These are phyloP conservation scores for Varanus salvator DNA, from an alignment of 2,113 vertebrate genomes.

Conservation along the genomic window DNA sequence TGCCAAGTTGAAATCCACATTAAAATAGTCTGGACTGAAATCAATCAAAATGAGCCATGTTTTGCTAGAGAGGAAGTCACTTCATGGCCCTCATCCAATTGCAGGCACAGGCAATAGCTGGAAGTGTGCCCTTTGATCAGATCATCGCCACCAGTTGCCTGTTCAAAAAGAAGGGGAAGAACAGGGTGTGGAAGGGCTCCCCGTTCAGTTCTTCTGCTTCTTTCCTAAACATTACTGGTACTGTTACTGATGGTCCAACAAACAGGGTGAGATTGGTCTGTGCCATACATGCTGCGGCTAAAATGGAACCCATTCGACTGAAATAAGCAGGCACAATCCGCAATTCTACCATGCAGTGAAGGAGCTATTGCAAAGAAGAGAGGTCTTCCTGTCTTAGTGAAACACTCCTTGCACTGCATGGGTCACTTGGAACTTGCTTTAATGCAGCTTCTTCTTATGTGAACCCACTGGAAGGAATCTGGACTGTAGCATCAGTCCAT, in stretches of 20 bases:
- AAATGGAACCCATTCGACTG: neutral
- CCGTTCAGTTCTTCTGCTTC: neutral
- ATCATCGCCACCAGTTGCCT: neutral
- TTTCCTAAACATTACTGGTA: neutral
- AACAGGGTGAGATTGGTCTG: no score
- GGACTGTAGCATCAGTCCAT: neutral
- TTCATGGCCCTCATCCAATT: neutral
- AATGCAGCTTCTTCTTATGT: neutral
- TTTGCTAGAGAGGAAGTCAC: neutral
- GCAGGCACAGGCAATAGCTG: neutral
- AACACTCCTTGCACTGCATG: neutral
- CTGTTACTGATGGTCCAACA: neutral
- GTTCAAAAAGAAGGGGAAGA: neutral
- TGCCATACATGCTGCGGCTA: neutral
- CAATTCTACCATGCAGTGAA: neutral
- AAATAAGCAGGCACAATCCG: neutral
- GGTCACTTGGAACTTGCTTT: neutral
- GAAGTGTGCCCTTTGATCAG: neutral
- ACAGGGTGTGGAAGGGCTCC: neutral
- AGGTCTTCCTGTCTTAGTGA: neutral
- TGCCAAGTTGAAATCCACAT: constrained; percentile 18
- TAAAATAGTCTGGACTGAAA: constrained; percentile 10
- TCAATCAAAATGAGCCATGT: constrained; percentile 22
- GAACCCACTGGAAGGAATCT: neutral
- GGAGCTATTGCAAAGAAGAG: neutral